Percentiles rank a stretch among this genome's conserved stretches.
phyloP scores from a whole-genome alignment of 2,113 vertebrate genomes.

The Pao palembangensis region DNA sequence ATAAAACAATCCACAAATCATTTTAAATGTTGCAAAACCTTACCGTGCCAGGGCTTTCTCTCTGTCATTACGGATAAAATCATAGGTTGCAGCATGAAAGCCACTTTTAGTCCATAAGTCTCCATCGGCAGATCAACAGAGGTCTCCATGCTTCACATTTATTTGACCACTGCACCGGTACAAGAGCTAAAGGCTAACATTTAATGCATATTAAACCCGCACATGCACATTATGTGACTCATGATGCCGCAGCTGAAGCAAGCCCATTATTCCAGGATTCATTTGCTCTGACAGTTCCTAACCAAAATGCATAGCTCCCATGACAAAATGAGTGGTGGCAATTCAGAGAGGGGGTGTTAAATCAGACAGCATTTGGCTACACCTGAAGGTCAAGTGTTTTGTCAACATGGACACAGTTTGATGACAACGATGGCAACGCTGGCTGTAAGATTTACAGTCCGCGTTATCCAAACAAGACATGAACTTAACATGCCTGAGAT shows the following conservation, averaged over 20 bases:
- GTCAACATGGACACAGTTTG: constrained; percentile 56
- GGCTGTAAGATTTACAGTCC: constrained; percentile 49
- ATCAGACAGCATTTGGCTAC: constrained; percentile 69
- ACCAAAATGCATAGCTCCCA: constrained; percentile 40
- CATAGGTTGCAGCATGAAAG: constrained; percentile 31
- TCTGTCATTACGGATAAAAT: constrained; percentile 45
- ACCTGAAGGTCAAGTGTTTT: constrained; percentile 75
- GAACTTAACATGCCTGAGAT: not conserved
- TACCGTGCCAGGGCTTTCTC: constrained; percentile 20
- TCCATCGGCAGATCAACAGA: constrained; percentile 10
- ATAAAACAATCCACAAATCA: constrained; percentile 21
- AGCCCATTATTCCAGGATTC: constrained; percentile 48
- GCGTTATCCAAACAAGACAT: constrained; percentile 24
- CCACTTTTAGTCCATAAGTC: constrained; percentile 25
- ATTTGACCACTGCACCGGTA: constrained; percentile 20
- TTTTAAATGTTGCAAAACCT: constrained; percentile 47
- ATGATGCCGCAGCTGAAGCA: constrained; percentile 15
- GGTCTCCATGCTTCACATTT: constrained; percentile 19
- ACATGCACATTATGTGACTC: not conserved
- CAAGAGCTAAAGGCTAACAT: constrained; percentile 2
- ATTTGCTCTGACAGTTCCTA: constrained; percentile 48
- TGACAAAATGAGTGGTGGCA: constrained; percentile 55
- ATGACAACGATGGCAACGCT: constrained; percentile 26
- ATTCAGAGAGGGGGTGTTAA: constrained; percentile 59
- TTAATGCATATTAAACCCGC: not conserved